A percentile compares a stretch with the other conserved stretches of the same genome.
phyloP scores from a whole-genome alignment of 1,140 invertebrate species.

The Venustaconcha ellipsiformis region DNA sequence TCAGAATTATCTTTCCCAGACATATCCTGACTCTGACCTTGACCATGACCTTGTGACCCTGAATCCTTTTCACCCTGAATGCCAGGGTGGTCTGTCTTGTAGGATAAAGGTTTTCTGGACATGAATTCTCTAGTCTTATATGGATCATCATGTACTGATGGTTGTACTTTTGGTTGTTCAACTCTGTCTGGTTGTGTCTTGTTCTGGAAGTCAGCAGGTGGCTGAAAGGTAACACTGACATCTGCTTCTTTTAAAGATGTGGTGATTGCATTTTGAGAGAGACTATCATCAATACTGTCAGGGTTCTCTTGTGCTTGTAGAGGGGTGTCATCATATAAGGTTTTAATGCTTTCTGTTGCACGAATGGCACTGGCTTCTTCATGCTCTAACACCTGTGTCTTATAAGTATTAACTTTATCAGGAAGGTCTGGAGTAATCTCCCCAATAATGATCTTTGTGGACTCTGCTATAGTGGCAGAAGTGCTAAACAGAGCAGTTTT shows the following conservation, averaged over 20 bases:
- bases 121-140: constrained; percentile 44
- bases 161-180: constrained; percentile 16
- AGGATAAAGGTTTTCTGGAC: constrained; percentile 49
- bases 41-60: constrained; percentile 1
- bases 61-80: not conserved
- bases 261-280: not conserved
- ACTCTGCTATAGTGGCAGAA: no score
- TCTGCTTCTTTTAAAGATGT: not conserved
- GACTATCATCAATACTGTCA: no score
- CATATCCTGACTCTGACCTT: constrained; percentile 1
- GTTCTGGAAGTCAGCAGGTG: not conserved
- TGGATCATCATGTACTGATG: constrained; percentile 23
- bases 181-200: not conserved
- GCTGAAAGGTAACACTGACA: not conserved
- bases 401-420: no score
- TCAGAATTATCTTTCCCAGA: not conserved
- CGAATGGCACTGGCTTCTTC: no score
- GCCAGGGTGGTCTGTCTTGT: not conserved
- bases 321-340: no score
- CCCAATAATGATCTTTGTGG: no score
- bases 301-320: no score
- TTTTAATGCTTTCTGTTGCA: no score
- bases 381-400: no score
- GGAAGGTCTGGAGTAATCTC: no score
- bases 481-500: no score